Percentiles rank a stretch among this genome's conserved stretches.
Conservation (phyloP, 1,140 invertebrate species). For the Lepidurus arcticus region DNA sequence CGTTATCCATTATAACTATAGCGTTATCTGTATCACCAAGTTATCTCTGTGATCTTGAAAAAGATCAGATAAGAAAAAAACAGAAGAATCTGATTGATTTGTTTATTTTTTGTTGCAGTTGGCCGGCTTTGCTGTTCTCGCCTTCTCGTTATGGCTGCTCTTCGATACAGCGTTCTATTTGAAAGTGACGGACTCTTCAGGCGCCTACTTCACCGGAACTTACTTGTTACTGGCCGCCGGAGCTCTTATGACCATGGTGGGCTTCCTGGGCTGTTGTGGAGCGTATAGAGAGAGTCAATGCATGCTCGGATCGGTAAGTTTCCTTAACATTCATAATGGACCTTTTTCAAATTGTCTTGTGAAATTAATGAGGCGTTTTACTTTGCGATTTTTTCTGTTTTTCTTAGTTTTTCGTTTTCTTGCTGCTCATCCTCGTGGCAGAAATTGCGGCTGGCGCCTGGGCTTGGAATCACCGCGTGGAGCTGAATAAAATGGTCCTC, state of each 20-base stretch:
- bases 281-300: conserved; percentile 79
- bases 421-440: conserved; percentile 69
- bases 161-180: conserved; percentile 56
- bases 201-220: conserved; percentile 63
- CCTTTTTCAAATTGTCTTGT: background rate
- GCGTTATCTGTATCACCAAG: no score
- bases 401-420: conserved; percentile 63
- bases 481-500: conserved; percentile 57
- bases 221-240: conserved; percentile 73
- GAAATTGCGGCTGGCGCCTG: conserved; percentile 67
- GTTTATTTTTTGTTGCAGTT: conserved; percentile 54
- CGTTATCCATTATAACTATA: no score
- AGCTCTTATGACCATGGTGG: conserved; percentile 70
- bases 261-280: conserved; percentile 86
- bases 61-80: background rate
- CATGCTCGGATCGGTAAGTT: conserved; percentile 70
- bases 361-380: background rate
- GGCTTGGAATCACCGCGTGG: conserved; percentile 61
- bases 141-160: conserved; percentile 67
- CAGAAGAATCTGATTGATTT: background rate
- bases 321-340: conserved; percentile 12
- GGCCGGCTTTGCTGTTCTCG: conserved; percentile 60
- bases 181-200: conserved; percentile 59
- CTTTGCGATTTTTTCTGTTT: conserved; percentile 36
- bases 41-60: no score